These are phyloP conservation scores for Falco novaeseelandiae DNA, from an alignment of 2,797 vertebrate genomes.

Conservation along the genomic window DNA sequence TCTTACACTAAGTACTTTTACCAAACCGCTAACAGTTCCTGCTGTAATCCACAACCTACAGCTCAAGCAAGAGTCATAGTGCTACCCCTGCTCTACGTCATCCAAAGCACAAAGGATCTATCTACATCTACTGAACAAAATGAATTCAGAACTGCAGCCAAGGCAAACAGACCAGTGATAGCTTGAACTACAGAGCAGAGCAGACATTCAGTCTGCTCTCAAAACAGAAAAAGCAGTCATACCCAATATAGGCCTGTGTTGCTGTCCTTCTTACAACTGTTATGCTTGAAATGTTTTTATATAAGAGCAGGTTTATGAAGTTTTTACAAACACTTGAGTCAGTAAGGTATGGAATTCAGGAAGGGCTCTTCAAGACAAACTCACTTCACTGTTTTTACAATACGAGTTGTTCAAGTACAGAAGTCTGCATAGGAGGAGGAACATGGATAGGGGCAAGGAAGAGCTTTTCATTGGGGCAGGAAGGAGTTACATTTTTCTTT, in stretches of 20 bases:
- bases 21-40: background rate
- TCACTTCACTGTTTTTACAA: background rate
- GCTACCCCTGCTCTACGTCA: background rate
- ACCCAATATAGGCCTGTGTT: background rate
- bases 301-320: background rate
- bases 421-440: background rate
- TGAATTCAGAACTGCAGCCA: background rate
- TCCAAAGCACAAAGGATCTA: background rate
- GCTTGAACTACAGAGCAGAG: background rate
- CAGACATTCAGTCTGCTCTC: background rate
- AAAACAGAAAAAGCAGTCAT: background rate
- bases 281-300: background rate
- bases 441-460: background rate
- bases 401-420: background rate
- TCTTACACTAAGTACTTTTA: background rate
- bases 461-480: background rate
- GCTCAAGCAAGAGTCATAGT: background rate
- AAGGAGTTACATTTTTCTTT: background rate
- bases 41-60: background rate
- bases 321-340: background rate
- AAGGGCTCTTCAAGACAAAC: background rate
- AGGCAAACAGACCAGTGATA: slow-evolving; percentile 4
- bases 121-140: background rate
- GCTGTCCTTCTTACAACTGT: background rate
- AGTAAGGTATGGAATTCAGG: background rate